A percentile compares a stretch with the other conserved stretches of the same genome.
Conservation (phyloP, 2,888 invertebrate genomes). For the Rhamnusium bicolor region DNA sequence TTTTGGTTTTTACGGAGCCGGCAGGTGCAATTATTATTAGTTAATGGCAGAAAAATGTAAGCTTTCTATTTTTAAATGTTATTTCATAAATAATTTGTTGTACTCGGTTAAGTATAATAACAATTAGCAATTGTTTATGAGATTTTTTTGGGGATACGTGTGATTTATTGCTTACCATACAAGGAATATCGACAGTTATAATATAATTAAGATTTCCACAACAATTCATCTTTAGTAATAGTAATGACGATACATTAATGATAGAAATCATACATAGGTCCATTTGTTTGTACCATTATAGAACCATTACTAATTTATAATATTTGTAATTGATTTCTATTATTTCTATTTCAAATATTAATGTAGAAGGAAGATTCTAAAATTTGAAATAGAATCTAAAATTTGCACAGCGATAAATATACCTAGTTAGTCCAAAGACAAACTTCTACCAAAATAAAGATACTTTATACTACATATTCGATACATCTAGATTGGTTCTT, state of each 20-base stretch:
- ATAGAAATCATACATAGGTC: no score
- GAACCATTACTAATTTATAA: background rate
- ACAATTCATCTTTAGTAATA: background rate
- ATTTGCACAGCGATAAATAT: no score
- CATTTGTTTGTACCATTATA: no score
- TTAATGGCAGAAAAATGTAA: conserved; percentile 44
- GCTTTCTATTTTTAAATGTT: conserved; percentile 66
- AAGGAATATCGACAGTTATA: conserved; percentile 19
- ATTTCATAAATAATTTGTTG: conserved; percentile 56
- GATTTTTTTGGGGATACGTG: conserved; percentile 12
- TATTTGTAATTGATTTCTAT: background rate
- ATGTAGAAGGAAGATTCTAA: no score
- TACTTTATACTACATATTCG: no score
- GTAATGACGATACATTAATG: no score
- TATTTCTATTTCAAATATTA: background rate
- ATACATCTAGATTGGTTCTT: no score
- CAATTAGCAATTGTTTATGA: conserved; percentile 31
- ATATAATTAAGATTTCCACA: background rate
- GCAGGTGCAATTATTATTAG: conserved; percentile 17
- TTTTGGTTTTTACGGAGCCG: background rate
- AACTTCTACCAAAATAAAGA: no score
- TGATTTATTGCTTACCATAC: conserved; percentile 24
- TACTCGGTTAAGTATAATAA: conserved; percentile 10
- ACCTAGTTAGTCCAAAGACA: no score
- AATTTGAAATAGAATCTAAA: no score